These are phyloP conservation scores for Chaunax sp. DNA, from an alignment of 2,797 vertebrate genomes.

Conservation along the genomic window DNA sequence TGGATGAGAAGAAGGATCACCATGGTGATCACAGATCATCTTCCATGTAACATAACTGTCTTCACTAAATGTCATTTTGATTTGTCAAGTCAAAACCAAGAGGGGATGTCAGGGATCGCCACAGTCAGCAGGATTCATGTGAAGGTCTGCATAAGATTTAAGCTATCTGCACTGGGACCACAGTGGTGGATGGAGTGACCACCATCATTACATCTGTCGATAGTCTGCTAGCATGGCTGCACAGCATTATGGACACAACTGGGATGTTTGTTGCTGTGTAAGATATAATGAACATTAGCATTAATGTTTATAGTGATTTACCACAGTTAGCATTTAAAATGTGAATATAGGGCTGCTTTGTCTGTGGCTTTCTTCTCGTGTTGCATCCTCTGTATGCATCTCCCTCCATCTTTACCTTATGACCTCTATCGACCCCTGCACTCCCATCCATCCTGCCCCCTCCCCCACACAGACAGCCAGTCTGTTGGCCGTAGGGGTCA, in stretches of 20 bases:
- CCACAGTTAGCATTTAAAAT: too few species aligned
- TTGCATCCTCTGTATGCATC: slow-evolving; percentile 32
- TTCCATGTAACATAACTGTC: not conserved
- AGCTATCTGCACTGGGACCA: too few species aligned
- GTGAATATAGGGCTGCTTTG: not conserved
- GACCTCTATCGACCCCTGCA: slow-evolving; percentile 57
- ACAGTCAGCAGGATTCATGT: too few species aligned
- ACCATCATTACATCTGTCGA: too few species aligned
- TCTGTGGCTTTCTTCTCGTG: not conserved
- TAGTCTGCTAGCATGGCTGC: too few species aligned
- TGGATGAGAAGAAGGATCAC: too few species aligned
- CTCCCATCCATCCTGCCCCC: slow-evolving; percentile 58
- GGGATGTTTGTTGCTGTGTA: not conserved
- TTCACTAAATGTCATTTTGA: not conserved
- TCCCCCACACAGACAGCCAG: slow-evolving; percentile 58
- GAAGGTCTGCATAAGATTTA: too few species aligned
- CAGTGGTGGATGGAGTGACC: too few species aligned
- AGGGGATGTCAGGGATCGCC: too few species aligned
- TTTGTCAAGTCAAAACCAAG: too few species aligned
- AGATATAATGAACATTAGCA: too few species aligned
- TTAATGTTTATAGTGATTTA: too few species aligned
- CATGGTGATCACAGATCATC: not conserved
- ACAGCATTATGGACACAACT: not conserved
- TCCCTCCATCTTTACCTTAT: slow-evolving; percentile 57
- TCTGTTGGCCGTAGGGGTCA: slow-evolving; percentile 59